Evolutionary conservation across 2,113 vertebrate species (phyloP).

Genomic region (Pollachius pollachius): DNA sequence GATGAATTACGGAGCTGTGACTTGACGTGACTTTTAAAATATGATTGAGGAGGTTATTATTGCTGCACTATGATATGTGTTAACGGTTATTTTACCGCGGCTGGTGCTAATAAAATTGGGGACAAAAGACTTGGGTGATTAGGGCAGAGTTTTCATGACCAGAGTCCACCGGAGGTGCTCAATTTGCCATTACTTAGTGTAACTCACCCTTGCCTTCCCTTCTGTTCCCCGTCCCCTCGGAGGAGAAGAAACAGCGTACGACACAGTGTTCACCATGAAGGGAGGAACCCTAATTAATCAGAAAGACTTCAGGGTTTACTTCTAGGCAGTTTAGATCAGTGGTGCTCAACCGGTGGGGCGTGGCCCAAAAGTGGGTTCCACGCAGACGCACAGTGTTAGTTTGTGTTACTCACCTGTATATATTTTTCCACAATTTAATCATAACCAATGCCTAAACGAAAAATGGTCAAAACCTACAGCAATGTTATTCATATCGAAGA

Average conservation of each 20-base stretch:
- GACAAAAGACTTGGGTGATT: slow-evolving; percentile 66
- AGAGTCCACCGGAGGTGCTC: slow-evolving; percentile 64
- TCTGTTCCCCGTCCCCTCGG: not conserved
- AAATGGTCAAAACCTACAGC: no score
- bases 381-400: no score
- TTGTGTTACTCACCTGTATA: no score
- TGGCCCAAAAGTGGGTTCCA: no score
- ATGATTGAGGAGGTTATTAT: slow-evolving; percentile 94
- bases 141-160: slow-evolving; percentile 61
- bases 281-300: no score
- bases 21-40: slow-evolving; percentile 95
- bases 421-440: no score
- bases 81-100: slow-evolving; percentile 77
- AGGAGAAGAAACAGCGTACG: no score
- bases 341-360: no score
- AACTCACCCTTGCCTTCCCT: slow-evolving; percentile 3
- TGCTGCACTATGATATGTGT: slow-evolving; percentile 77
- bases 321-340: no score
- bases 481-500: no score
- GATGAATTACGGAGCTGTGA: slow-evolving; percentile 83
- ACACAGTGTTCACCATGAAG: not conserved
- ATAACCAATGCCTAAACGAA: no score
- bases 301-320: no score
- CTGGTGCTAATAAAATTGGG: slow-evolving; percentile 76
- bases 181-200: slow-evolving; percentile 70